phyloP scores from a whole-genome alignment of 1,140 invertebrate species.

The Drosophila fuyamai region DNA sequence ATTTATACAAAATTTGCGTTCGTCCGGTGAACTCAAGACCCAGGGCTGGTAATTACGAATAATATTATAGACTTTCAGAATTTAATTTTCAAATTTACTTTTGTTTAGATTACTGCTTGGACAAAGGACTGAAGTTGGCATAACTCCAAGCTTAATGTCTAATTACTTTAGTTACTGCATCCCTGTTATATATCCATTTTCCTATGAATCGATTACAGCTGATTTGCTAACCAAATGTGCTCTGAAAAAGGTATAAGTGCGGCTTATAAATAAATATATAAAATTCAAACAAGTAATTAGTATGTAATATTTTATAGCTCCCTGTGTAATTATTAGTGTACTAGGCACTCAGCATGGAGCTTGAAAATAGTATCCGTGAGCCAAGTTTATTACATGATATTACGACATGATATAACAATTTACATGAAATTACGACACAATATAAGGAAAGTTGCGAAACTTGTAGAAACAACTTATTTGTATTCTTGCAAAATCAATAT shows the following conservation, averaged over 20 bases:
- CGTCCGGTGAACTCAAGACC: slow-evolving; percentile 13
- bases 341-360: background rate
- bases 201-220: no score
- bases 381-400: background rate
- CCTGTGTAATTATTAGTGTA: background rate
- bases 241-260: background rate
- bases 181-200: slow-evolving; percentile 3
- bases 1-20: slow-evolving; percentile 21
- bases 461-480: background rate
- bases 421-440: no score
- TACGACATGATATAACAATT: no score
- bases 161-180: background rate
- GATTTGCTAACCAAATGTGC: slow-evolving; percentile 23
- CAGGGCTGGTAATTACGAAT: slow-evolving; percentile 11
- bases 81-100: background rate
- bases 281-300: background rate
- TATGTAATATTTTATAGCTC: background rate
- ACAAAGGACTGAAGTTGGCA: no score
- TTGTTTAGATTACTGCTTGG: background rate
- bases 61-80: background rate
- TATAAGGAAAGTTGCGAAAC: no score
- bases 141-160: background rate
- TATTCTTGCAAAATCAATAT: no score
- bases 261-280: background rate
- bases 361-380: background rate